Evolutionary conservation across 2,888 invertebrate species (phyloP), one percentile per base, ranked within the genome.

Genomic region (Tetragonisca angustula): DNA sequence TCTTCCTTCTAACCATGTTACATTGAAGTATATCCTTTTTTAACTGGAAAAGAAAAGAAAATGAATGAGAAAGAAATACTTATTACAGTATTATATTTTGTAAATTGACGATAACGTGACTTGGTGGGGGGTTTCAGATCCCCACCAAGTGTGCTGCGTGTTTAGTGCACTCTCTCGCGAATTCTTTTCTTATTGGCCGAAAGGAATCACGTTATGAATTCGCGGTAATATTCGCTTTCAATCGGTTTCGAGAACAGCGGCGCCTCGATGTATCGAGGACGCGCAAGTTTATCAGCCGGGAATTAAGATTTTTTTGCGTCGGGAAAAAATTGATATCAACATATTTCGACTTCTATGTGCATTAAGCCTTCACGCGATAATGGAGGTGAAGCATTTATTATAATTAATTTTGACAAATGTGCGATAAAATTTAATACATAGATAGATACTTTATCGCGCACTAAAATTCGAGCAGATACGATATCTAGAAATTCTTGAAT

Each of bases 251-350:
- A 54, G 24, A 69, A 64, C 32, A 17, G n/a, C 6, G 24, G 27
- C 68, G 52, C 32, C 52, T 24, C 43, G 15, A 59, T 52, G 13
- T 27, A 43, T 50, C 49, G 49, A 62, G 49, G 5, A 62, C 32
- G 36, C 62, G 50, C 17, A 6, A 65, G 50, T 79, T 73, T 73
- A 79, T 80, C 73, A 43, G 11, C 32, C 11, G 2, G 11, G n/a
- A 56, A 64, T 36, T 36, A 64, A 17, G 50, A 69, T 81, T 43
- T 43, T 43, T 65, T 50, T 74, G 1, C 43, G 27, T 52, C n/a
- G 13, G 15, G 5, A 56, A 19, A 78, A 54, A 61, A 24, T 64
- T 70, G n/a, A 27, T 74, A 81, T 52, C 59, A 24, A 43, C 17
- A 17, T 27, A 32, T 43, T 59, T 54, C 4, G 17, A 19, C 1